Evolutionary conservation across 1,140 invertebrate species (phyloP), one percentile per base, ranked within the genome.

Genomic region (Camponotus vicinus): DNA sequence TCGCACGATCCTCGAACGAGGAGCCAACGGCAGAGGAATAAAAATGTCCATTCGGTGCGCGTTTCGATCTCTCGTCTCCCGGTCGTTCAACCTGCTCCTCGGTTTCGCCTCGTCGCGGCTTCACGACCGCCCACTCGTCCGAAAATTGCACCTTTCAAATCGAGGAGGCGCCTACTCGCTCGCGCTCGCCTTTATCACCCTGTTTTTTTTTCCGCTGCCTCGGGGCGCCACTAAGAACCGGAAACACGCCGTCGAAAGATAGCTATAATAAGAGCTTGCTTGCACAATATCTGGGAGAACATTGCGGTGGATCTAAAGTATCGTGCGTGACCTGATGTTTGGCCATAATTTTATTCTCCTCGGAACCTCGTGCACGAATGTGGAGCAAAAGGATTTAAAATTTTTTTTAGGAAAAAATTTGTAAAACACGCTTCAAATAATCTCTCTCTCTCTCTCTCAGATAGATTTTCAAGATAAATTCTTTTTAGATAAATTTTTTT

Each of bases 111-210:
- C 67, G 57, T 80, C 88, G 88, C 57, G 71, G 15, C 13, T n/a
- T 52, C 80, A 18, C 82, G n/a, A 49, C 66, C 89, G 89, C 89
- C 89, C 86, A 90, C 88, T 77, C 89, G 49, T 40, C 89, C 89
- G 75, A 90, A 80, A 90, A 90, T 90, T 90, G 79, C 89, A 89
- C 61, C 88, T 90, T 76, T 40, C 73, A 86, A 55, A 83, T 84
- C 80, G 64, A 34, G 86, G 27, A 27, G 78, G 79, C 89, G 78
- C 89, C 90, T 88, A 90, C 90, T 93, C 89, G 87, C 89, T 77
- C 87, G 73, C 86, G 80, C 75, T 87, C 83, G 91, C 79, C 86
- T 86, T 52, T 80, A 83, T 79, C 70, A 75, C 76, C 70, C 88
- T 80, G 79, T 86, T 89, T 85, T 57, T 57, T 57, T 52, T 45